Conservation (phyloP, 2,888 invertebrate species). For the Aleiodes leptofemur region DNA sequence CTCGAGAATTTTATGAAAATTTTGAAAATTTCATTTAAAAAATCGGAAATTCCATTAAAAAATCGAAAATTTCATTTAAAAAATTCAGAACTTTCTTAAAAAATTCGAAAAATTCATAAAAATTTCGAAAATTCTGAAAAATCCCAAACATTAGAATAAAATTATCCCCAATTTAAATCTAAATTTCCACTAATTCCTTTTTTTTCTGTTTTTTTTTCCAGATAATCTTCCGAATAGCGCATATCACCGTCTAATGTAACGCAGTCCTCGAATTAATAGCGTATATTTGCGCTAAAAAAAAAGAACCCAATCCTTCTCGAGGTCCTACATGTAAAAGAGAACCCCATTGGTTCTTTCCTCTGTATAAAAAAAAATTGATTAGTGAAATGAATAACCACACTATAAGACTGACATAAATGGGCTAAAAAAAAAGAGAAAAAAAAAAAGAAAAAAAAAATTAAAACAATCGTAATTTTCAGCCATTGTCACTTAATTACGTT, state of each 20-base stretch:
- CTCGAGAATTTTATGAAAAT: too few relatives aligned
- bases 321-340: constrained; percentile 67
- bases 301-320: constrained; percentile 55
- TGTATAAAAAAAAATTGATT: constrained; percentile 66
- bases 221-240: constrained; percentile 72
- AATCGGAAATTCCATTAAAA: too few relatives aligned
- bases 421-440: constrained; percentile 64
- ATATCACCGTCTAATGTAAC: constrained; percentile 74
- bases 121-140: too few relatives aligned
- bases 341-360: constrained; percentile 71
- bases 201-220: constrained; percentile 58
- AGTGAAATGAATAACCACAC: constrained; percentile 46
- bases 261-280: constrained; percentile 64
- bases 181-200: too few relatives aligned
- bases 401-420: constrained; percentile 74
- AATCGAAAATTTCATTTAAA: too few relatives aligned
- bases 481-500: constrained; percentile 60
- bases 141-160: too few relatives aligned
- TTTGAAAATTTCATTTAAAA: too few relatives aligned
- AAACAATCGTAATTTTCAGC: constrained; percentile 58
- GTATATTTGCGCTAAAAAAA: constrained; percentile 61
- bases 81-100: too few relatives aligned
- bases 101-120: too few relatives aligned
- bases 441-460: background rate
- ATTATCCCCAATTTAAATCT: too few relatives aligned